Base-by-base conservation (phyloP, 2,113 vertebrate species). In the Scophthalmus maximus region DNA sequence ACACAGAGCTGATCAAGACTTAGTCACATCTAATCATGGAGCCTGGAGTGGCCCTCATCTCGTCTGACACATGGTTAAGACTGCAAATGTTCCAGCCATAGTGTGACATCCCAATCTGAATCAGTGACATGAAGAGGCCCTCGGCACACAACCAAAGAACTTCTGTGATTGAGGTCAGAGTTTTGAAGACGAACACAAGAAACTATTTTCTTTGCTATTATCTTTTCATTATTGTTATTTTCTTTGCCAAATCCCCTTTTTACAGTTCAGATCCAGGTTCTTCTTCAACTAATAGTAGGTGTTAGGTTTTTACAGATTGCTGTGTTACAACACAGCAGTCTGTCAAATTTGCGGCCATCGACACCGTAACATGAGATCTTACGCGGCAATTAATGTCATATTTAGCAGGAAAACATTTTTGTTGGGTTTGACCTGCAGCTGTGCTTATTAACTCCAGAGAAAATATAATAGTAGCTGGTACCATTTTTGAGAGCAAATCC, bases 101-200 rank as follows among this genome's bases (percentile, higher is more conserved):
- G 36, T 52, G 60, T 65, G 10, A 53, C 53, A 38, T 81, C 73
- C 56, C 81, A 80, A 83, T 87, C 74, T 72, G 66, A 85, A 82
- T 90, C 86, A 36, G 38, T 50, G 66, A 78, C 79, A 73, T 76
- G 73, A 66, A 84, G 87, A 81, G 84, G 73, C 68, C 81, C 78
- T 86, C 74, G 64, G 65, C 32, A 44, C 68, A 34, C 32, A 51
- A 42, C 55, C 29, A 15, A 53, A 75, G 70, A 84, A 59, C 68
- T 38, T 32, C 71, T 68, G 68, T 92, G 90, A 93, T 92, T 92
- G 92, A 91, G 91, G 79, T 88, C 91, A 91, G 68, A 88, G 91
- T 90, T 91, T 5, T 58, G 25, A 46, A 65, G 75, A 89, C 67
- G 88, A 72, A 83, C 70, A 80, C 82, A 60, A 81, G 81, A 89